These are phyloP conservation scores for Drosophila willistoni DNA, from an alignment of 1,140 invertebrate genomes.

Conservation along the genomic window DNA sequence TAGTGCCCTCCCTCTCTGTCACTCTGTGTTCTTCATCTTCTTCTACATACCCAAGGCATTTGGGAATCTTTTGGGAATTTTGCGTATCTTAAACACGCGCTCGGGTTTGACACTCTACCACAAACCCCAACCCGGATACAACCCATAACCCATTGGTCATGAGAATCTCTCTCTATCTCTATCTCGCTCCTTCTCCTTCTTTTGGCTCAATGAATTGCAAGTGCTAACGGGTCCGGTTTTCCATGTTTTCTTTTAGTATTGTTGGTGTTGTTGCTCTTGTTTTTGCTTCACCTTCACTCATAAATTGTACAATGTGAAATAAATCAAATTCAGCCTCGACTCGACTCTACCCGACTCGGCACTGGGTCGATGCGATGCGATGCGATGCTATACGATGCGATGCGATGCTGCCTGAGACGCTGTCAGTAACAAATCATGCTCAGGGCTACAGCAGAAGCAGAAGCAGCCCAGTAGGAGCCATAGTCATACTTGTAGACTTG, in stretches of 20 bases:
- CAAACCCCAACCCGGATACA: slow-evolving; percentile 5
- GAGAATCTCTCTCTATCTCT: slow-evolving; percentile 1
- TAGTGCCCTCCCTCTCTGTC: too few species aligned
- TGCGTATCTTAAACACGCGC: slow-evolving; percentile 69
- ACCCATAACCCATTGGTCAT: slow-evolving; percentile 62
- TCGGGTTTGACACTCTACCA: slow-evolving; percentile 45
- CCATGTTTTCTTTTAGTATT: slow-evolving; percentile 24
- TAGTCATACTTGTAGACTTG: slow-evolving; percentile 60
- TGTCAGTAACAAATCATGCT: slow-evolving; percentile 81
- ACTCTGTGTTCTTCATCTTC: neutral
- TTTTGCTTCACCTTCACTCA: slow-evolving; percentile 77
- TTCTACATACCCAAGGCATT: slow-evolving; percentile 34
- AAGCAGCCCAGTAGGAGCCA: slow-evolving; percentile 54
- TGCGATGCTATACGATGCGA: slow-evolving; percentile 1
- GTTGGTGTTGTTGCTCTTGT: slow-evolving; percentile 48
- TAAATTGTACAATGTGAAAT: slow-evolving; percentile 79
- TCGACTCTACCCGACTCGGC: neutral
- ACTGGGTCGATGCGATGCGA: slow-evolving; percentile 17
- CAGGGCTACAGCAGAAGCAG: slow-evolving; percentile 56
- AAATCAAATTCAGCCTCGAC: slow-evolving; percentile 77
- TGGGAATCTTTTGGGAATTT: slow-evolving; percentile 74
- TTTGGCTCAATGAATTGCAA: slow-evolving; percentile 51
- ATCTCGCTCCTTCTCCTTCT: neutral
- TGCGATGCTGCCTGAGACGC: slow-evolving; percentile 66
- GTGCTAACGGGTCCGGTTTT: slow-evolving; percentile 25